These are phyloP conservation scores for Nymphalis io DNA, from an alignment of 1,140 invertebrate species.

Conservation along the genomic window DNA sequence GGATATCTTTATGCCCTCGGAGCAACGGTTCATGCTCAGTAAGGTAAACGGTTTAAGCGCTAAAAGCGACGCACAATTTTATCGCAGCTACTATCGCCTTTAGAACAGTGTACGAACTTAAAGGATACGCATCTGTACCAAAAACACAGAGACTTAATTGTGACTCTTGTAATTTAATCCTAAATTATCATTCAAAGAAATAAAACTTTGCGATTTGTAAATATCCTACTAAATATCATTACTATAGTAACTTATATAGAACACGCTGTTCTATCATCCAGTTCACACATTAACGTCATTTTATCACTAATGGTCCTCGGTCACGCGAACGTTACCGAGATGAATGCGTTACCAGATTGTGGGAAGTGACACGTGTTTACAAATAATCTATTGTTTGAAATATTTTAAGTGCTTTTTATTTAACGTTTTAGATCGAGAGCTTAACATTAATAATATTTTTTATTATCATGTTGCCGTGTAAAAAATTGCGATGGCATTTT, in stretches of 20 bases:
- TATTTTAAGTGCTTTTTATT: constrained; percentile 4
- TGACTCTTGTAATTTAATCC: too few relatives aligned
- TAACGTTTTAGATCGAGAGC: not conserved
- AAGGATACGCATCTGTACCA: too few relatives aligned
- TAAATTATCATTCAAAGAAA: not conserved
- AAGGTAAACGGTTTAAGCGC: too few relatives aligned
- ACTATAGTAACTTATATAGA: not conserved
- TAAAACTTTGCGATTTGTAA: not conserved
- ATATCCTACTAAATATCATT: not conserved
- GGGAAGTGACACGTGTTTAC: constrained; percentile 42
- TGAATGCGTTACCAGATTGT: constrained; percentile 38
- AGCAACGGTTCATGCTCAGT: too few relatives aligned
- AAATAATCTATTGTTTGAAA: constrained; percentile 2
- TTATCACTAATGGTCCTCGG: constrained; percentile 38
- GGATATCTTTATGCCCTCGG: too few relatives aligned
- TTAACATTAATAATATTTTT: not conserved
- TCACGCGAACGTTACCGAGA: constrained; percentile 35
- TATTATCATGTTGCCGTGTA: too few relatives aligned
- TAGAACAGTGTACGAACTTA: too few relatives aligned
- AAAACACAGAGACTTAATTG: too few relatives aligned
- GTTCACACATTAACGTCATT: constrained; percentile 32
- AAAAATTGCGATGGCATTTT: too few relatives aligned
- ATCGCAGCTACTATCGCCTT: too few relatives aligned
- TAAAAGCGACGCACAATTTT: too few relatives aligned
- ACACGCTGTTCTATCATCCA: constrained; percentile 21